Conservation (phyloP, 2,797 vertebrate species). For the Xiphorhynchus erythropygius region DNA sequence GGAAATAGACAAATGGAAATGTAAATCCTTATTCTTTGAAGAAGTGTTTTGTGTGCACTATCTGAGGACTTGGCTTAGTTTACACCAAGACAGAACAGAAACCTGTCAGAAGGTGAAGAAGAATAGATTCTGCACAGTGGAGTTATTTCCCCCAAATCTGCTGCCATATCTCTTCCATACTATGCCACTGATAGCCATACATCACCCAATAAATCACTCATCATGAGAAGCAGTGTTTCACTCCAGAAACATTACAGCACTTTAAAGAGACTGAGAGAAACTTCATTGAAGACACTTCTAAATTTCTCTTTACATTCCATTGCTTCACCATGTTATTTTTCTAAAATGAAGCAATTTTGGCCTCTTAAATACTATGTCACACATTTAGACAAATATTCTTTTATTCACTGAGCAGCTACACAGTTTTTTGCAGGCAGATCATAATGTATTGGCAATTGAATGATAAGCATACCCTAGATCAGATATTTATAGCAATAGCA, state of each 20-base stretch:
- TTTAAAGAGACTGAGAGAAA: neutral
- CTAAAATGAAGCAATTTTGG: neutral
- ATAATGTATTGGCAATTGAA: neutral
- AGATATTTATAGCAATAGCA: neutral
- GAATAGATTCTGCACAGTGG: neutral
- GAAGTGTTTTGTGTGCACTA: neutral
- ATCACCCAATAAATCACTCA: neutral
- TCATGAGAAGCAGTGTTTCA: neutral
- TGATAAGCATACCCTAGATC: neutral
- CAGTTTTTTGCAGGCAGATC: neutral
- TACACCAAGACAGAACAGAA: neutral
- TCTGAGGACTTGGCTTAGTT: neutral
- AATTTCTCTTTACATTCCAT: neutral
- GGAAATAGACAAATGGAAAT: neutral
- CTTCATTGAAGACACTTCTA: neutral
- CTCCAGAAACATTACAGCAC: neutral
- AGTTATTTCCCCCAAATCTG: neutral
- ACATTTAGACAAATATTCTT: neutral
- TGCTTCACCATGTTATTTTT: neutral
- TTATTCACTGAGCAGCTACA: neutral
- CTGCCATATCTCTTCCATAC: neutral
- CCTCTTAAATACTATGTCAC: neutral
- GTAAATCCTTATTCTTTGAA: neutral
- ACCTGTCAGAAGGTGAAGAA: neutral
- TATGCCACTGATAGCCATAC: fast-evolving